A percentile compares a stretch with the other conserved stretches of the same genome.
phyloP scores from a whole-genome alignment of 2,888 invertebrate genomes.

The Bombylius major region DNA sequence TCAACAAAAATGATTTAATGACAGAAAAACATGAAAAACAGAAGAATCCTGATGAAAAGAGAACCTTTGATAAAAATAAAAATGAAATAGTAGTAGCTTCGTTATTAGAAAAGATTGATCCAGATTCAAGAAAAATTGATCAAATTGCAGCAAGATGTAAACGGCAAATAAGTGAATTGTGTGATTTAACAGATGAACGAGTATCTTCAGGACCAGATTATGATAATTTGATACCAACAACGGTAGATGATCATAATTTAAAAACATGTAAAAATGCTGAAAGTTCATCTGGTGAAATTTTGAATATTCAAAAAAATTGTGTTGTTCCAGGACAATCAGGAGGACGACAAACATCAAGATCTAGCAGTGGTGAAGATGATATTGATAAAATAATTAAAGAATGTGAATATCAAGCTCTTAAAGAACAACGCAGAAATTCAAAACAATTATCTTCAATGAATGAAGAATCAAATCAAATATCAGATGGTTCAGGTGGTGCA shows the following conservation, averaged over 20 bases:
- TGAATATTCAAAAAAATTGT: slow-evolving; percentile 18
- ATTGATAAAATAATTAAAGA: slow-evolving; percentile 35
- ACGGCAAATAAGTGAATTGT: slow-evolving; percentile 31
- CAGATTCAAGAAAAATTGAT: slow-evolving; percentile 39
- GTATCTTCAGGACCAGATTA: slow-evolving; percentile 32
- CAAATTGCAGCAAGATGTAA: slow-evolving; percentile 40
- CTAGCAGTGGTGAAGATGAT: slow-evolving; percentile 23
- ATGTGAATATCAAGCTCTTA: slow-evolving; percentile 28
- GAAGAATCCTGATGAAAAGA: too few relatives aligned
- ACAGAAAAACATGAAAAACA: too few relatives aligned
- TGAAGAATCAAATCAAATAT: slow-evolving; percentile 6
- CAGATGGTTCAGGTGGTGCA: slow-evolving; percentile 6
- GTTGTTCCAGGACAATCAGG: slow-evolving; percentile 5
- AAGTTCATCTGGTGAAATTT: slow-evolving; percentile 14
- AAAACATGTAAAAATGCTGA: slow-evolving; percentile 14
- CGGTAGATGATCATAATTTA: not conserved
- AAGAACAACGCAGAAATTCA: not conserved
- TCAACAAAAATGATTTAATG: too few relatives aligned
- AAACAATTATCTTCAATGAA: slow-evolving; percentile 5
- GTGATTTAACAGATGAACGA: slow-evolving; percentile 27
- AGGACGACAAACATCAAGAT: not conserved
- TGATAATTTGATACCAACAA: slow-evolving; percentile 28
- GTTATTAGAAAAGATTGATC: slow-evolving; percentile 40
- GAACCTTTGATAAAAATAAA: not conserved
- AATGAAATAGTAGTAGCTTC: slow-evolving; percentile 3